A percentile compares a stretch with the other conserved stretches of the same genome.
Evolutionary conservation across 2,113 vertebrate species (phyloP).

Genomic region (Emydocephalus ijimae): DNA sequence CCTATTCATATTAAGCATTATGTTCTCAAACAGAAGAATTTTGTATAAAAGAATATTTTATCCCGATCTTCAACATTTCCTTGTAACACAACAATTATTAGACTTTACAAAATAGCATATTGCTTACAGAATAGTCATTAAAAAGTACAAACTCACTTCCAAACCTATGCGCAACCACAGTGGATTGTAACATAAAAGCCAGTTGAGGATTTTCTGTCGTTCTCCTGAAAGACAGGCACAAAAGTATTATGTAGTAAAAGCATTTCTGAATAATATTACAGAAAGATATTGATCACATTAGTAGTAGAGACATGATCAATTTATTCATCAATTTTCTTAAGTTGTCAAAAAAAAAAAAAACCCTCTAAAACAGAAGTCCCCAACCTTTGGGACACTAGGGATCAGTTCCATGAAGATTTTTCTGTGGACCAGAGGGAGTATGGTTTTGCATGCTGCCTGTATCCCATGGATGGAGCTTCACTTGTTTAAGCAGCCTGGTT

Average conservation of each 20-base stretch:
- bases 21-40: neutral
- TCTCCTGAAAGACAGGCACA: slow-evolving; percentile 73
- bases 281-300: neutral
- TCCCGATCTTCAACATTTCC: neutral
- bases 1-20: neutral
- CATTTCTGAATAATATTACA: neutral
- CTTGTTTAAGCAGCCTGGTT: too few species aligned
- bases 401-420: too few species aligned
- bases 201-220: slow-evolving; percentile 87
- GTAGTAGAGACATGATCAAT: neutral
- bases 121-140: neutral
- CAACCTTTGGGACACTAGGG: too few species aligned
- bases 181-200: slow-evolving; percentile 92
- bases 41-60: neutral
- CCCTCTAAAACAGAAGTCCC: too few species aligned
- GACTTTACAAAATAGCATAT: neutral
- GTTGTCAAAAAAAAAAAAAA: neutral
- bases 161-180: slow-evolving; percentile 93
- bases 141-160: slow-evolving; percentile 74
- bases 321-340: neutral
- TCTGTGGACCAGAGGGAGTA: too few species aligned
- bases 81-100: too few species aligned
- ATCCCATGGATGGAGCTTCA: too few species aligned
- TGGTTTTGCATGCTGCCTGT: too few species aligned
- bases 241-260: neutral